Conservation (phyloP, 2,797 vertebrate species). For the Sebastes goodei region DNA sequence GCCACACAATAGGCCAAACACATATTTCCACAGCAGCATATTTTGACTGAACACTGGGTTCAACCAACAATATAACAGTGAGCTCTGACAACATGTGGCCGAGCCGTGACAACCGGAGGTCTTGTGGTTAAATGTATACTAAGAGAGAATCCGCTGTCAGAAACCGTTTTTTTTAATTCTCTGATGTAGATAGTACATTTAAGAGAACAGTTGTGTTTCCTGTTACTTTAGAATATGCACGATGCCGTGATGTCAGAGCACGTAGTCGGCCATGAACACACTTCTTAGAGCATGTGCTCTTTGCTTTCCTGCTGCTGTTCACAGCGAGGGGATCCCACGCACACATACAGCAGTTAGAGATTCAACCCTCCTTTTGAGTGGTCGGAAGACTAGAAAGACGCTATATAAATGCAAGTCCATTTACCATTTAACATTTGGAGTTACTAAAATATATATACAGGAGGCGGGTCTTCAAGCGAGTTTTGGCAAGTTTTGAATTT, state of each 20-base stretch:
- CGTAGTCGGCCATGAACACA: not conserved
- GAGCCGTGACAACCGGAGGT: not conserved
- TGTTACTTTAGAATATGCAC: not conserved
- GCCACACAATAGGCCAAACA: slow-evolving; percentile 30
- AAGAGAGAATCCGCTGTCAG: not conserved
- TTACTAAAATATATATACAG: too few relatives aligned
- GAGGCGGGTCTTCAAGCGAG: too few relatives aligned
- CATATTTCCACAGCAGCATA: slow-evolving; percentile 39
- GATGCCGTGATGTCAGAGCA: not conserved
- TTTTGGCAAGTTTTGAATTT: too few relatives aligned
- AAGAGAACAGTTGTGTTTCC: not conserved
- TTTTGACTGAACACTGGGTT: slow-evolving; percentile 7
- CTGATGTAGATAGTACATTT: too few relatives aligned
- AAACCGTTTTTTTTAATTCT: not conserved
- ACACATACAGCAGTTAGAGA: not conserved
- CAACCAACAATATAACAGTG: slow-evolving; percentile 22
- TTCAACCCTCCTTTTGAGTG: too few relatives aligned
- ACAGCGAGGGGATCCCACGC: not conserved
- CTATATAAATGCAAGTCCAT: too few relatives aligned
- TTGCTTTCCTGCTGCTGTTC: not conserved
- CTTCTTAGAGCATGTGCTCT: not conserved
- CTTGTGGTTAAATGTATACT: slow-evolving; percentile 6
- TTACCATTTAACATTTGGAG: not conserved
- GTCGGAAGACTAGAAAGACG: too few relatives aligned
- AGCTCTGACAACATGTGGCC: slow-evolving; percentile 13